phyloP scores from a whole-genome alignment of 2,797 vertebrate species.

The Coranthus polyacanthus region DNA sequence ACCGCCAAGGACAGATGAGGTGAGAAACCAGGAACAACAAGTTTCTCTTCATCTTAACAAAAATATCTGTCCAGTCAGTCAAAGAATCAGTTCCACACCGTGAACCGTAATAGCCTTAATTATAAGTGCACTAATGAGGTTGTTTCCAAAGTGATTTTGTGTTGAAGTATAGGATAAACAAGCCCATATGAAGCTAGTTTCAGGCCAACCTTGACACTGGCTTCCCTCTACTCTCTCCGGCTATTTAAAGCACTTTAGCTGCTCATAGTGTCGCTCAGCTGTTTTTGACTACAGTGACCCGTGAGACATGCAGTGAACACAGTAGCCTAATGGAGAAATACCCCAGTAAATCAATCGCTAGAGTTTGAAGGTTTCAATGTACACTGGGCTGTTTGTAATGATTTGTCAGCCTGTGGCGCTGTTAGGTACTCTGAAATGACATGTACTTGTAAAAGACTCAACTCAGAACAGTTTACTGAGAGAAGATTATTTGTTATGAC shows the following conservation, averaged over 20 bases:
- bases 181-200: conserved; percentile 49
- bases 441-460: neutral
- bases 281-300: conserved; percentile 72
- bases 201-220: conserved; percentile 84
- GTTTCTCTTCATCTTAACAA: neutral
- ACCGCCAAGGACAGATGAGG: conserved; percentile 98
- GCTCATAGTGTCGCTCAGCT: conserved; percentile 68
- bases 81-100: neutral
- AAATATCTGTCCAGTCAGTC: neutral
- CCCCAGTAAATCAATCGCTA: neutral
- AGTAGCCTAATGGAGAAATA: conserved; percentile 16
- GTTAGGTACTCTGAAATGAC: neutral
- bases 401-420: neutral
- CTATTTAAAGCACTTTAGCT: conserved; percentile 79
- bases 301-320: conserved; percentile 49
- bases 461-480: conserved; percentile 9
- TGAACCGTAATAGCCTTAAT: neutral
- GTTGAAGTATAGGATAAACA: conserved; percentile 47
- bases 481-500: neutral
- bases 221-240: conserved; percentile 69
- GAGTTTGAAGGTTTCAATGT: neutral
- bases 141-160: conserved; percentile 36
- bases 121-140: conserved; percentile 1
- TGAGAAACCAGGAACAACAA: conserved; percentile 47
- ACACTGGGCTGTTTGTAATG: neutral